These are phyloP conservation scores for Scaptomyza hsui DNA, from an alignment of 1,140 invertebrate species.

Conservation along the genomic window DNA sequence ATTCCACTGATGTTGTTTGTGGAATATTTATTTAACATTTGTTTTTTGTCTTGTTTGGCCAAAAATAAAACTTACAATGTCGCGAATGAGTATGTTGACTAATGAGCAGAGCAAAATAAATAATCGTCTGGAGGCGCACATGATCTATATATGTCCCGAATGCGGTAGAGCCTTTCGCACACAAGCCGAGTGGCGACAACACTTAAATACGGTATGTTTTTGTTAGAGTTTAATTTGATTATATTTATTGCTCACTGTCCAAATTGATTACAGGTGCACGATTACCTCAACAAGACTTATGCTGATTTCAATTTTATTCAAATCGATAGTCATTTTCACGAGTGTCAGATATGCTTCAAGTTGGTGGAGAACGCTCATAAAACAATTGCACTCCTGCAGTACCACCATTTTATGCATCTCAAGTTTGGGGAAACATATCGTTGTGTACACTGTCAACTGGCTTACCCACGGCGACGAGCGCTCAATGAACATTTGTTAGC, in stretches of 20 bases:
- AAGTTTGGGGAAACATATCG: conserved; percentile 69
- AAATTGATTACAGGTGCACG: conserved; percentile 54
- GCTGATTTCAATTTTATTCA: conserved; percentile 74
- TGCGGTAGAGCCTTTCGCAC: conserved; percentile 73
- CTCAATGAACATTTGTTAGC: conserved; percentile 67
- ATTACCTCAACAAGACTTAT: conserved; percentile 67
- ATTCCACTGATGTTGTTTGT: not conserved
- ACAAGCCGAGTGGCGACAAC: conserved; percentile 74
- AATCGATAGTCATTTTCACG: conserved; percentile 72
- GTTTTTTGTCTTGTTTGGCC: not conserved
- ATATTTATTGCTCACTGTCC: not conserved
- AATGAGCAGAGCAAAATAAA: conserved; percentile 69
- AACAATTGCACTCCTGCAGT: conserved; percentile 73
- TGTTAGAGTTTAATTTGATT: not conserved
- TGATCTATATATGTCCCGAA: conserved; percentile 77
- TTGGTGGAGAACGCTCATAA: conserved; percentile 78
- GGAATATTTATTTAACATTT: not conserved
- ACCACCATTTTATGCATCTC: conserved; percentile 77
- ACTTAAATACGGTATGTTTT: conserved; percentile 58
- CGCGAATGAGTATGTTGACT: conserved; percentile 40
- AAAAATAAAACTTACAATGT: conserved; percentile 31
- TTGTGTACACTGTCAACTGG: conserved; percentile 66
- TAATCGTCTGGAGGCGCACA: conserved; percentile 69
- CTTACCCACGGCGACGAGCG: conserved; percentile 64
- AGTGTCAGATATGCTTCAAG: conserved; percentile 73